Base-by-base conservation (phyloP, 2,888 invertebrate genomes). In the Megastigmus dorsalis region DNA sequence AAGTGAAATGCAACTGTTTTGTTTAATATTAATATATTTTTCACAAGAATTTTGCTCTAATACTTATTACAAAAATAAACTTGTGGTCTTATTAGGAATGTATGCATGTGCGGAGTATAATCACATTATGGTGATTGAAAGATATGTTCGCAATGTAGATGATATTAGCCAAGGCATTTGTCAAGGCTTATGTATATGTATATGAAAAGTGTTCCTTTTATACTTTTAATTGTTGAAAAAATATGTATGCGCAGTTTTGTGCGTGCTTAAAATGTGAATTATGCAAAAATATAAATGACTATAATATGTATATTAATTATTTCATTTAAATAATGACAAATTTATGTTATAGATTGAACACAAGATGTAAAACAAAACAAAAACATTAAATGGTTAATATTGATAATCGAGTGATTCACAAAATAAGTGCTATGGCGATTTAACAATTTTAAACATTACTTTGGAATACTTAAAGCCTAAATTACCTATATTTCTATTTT, bases 1-100 rank as follows among this genome's bases (percentile, higher is more conserved):
- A 68, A 69, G 68, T 66, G 20, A 68, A 52, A 55, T 48, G 36
- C 52, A 38, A 55, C 20, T 69, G 38, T 63, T 72, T 67, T 62
- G 18, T 73, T 78, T 78, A 76, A 79, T 79, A 69, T 70, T 80
- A 70, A 68, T 80, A 75, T 81, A 80, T 80, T 81, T 79, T 80
- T 79, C 76, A 78, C 73, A 71, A 79, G 50, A 78, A 55, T 75
- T 77, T 76, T 36, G 60, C 70, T 50, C 78, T 73, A 72, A 36
- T 67, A 68, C 33, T 80, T 78, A 73, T 81, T 83, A 83, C 76
- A 83, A 82, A 83, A 83, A 82, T 82, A 82, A 80, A 80, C 76
- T 76, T 80, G 78, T 77, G 74, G 60, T 78, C 55, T 41, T n/a
- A 72, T 79, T 71, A 78, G 78, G 77, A 80, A 80, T 81, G 80